A percentile compares a stretch with the other conserved stretches of the same genome.
Evolutionary conservation across 2,888 invertebrate genomes (phyloP).

Genomic region (Campopleginae sp.): DNA sequence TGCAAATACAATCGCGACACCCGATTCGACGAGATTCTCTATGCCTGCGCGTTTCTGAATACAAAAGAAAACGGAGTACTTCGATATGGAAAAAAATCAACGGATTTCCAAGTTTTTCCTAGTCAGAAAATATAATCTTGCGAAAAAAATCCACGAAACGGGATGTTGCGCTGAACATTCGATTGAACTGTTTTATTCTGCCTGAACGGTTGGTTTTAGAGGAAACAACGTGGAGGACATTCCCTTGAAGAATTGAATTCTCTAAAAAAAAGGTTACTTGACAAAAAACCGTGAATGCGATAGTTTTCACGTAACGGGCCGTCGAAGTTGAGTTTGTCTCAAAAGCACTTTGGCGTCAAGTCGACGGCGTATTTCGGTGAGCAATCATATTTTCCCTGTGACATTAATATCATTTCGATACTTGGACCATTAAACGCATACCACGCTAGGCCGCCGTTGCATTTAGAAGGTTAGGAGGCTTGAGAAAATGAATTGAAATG

Average conservation of each 20-base stretch:
- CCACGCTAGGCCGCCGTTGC: constrained; percentile 47
- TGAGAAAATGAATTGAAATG: constrained; percentile 51
- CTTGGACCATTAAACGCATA: constrained; percentile 54
- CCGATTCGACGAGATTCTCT: not conserved
- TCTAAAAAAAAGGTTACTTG: not conserved
- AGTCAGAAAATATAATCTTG: not conserved
- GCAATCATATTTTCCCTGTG: not conserved
- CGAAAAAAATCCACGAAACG: too few species aligned
- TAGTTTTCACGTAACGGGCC: not conserved
- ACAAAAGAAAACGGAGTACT: not conserved
- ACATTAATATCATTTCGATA: not conserved
- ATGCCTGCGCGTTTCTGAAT: not conserved
- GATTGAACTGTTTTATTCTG: not conserved
- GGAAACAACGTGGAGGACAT: not conserved
- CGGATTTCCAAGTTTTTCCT: not conserved
- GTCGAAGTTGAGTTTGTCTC: too few species aligned
- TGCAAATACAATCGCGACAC: constrained; percentile 16
- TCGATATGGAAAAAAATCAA: not conserved
- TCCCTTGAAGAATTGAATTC: not conserved
- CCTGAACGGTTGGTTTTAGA: not conserved
- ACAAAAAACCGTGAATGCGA: not conserved
- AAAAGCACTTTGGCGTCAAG: not conserved
- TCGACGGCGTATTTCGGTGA: not conserved
- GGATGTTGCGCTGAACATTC: not conserved
- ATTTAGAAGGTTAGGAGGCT: constrained; percentile 26